Conservation (phyloP, 2,888 invertebrate species). For the Aphelenchoides bicaudatus region DNA sequence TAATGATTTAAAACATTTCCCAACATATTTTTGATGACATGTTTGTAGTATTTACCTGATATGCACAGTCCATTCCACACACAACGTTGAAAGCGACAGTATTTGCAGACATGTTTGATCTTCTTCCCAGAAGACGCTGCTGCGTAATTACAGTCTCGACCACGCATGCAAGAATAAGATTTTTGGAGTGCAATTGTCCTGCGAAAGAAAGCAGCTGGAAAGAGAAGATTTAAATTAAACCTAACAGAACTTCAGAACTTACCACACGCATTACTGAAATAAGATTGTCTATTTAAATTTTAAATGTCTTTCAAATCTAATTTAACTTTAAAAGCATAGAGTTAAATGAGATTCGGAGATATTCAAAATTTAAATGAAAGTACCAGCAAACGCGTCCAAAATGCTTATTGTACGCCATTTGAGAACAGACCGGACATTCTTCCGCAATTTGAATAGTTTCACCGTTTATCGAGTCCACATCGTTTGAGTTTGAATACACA, state of each 20-base stretch:
- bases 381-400: background rate
- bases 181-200: conserved; percentile 2
- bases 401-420: conserved; percentile 5
- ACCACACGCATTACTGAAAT: background rate
- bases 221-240: background rate
- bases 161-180: background rate
- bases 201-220: background rate
- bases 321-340: no score
- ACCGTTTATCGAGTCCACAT: no score
- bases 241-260: background rate
- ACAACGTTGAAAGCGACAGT: background rate
- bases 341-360: no score
- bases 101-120: conserved; percentile 9
- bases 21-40: no score
- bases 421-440: conserved; percentile 6
- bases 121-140: background rate
- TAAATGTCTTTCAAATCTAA: no score
- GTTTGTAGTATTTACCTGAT: no score
- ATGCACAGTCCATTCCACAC: no score
- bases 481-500: no score
- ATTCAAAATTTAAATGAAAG: no score
- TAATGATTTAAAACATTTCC: no score
- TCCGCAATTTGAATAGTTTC: no score
- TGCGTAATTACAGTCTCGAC: conserved; percentile 1
- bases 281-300: no score